Evolutionary conservation across 2,113 vertebrate genomes (phyloP).

Genomic region (Rhinolophus ferrumequinum): DNA sequence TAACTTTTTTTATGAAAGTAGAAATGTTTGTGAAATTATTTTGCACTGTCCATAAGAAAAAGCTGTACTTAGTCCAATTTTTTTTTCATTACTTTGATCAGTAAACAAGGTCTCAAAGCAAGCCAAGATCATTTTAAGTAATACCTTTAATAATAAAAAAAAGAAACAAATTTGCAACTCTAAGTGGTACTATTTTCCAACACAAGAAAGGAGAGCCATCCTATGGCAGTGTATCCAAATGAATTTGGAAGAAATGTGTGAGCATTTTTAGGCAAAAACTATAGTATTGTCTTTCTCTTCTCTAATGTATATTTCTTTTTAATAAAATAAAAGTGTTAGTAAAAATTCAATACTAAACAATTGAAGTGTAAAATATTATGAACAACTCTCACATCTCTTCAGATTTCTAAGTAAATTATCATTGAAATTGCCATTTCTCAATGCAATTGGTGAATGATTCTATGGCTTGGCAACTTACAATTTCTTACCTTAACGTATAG

Average conservation of each 20-base stretch:
- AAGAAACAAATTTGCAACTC: neutral
- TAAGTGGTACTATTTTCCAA: neutral
- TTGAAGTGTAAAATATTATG: neutral
- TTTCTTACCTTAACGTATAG: neutral
- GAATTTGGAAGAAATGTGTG: neutral
- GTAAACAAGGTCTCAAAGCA: neutral
- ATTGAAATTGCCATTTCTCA: neutral
- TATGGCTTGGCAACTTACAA: neutral
- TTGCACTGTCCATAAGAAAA: constrained; percentile 45
- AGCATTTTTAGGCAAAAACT: neutral
- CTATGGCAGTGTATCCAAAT: neutral
- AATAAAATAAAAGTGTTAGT: neutral
- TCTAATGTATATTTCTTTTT: neutral
- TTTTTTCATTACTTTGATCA: neutral
- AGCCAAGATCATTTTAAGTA: neutral
- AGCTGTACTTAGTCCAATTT: neutral
- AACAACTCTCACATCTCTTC: neutral
- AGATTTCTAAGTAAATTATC: neutral
- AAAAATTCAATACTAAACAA: neutral
- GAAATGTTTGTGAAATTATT: constrained; percentile 64
- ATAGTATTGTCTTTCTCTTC: neutral
- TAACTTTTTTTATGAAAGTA: constrained; percentile 72
- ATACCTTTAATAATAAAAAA: neutral
- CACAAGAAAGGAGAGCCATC: neutral
- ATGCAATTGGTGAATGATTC: neutral